These are phyloP conservation scores for Calameuta filiformis DNA, from an alignment of 2,888 invertebrate species.

Conservation along the genomic window DNA sequence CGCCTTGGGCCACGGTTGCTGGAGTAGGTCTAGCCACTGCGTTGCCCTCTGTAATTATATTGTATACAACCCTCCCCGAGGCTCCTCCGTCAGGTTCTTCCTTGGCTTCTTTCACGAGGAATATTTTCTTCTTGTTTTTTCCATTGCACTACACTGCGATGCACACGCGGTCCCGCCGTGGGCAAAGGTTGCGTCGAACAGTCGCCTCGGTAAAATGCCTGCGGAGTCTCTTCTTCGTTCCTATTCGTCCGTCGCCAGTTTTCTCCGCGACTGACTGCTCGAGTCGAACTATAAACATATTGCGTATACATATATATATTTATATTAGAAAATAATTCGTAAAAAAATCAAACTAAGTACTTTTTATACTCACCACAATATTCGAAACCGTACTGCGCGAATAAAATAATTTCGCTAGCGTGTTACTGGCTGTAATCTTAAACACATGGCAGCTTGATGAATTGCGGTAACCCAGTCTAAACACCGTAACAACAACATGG, in stretches of 20 bases:
- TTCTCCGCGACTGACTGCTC: background rate
- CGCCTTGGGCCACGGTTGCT: conserved; percentile 52
- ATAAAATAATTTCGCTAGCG: background rate
- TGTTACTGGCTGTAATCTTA: background rate
- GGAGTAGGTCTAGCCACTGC: conserved; percentile 59
- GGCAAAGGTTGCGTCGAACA: conserved; percentile 43
- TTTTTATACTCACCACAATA: background rate
- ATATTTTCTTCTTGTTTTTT: conserved; percentile 37
- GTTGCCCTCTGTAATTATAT: conserved; percentile 58
- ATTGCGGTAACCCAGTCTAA: conserved; percentile 36
- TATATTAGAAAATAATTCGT: background rate
- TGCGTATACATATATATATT: too few species aligned
- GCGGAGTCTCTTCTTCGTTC: conserved; percentile 22
- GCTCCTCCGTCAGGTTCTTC: conserved; percentile 28
- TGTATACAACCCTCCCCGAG: conserved; percentile 41
- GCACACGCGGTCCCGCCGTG: conserved; percentile 45
- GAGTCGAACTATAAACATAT: background rate
- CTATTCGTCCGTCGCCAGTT: conserved; percentile 19
- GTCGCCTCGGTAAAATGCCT: conserved; percentile 32
- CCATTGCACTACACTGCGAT: conserved; percentile 23
- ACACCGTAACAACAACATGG: conserved; percentile 32
- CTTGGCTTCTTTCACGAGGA: conserved; percentile 20
- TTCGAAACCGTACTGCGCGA: background rate
- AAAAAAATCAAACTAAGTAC: background rate
- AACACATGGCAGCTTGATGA: conserved; percentile 25